Base-by-base conservation (phyloP, 2,888 invertebrate genomes). In the Drosophila bunnanda region DNA sequence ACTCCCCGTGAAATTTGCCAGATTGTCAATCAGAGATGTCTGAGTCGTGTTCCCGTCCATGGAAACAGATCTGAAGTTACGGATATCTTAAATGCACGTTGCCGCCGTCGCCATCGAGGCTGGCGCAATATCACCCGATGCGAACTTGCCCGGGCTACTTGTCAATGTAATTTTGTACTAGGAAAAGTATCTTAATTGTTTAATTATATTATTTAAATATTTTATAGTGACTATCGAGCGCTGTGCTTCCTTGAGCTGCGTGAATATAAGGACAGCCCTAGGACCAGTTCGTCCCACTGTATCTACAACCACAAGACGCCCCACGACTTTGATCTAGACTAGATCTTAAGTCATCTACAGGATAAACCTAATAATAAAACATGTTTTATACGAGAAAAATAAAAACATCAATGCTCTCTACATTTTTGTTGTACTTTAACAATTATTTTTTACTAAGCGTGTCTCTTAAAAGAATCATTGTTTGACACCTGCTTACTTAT, bases 91-190 rank as follows among this genome's bases (percentile, higher is more conserved):
- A 89, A 86, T 39, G 9, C 3, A 4, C 28, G 44, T 8, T 89
- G 88, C 10, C 68, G 80, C 0, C 25, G 4, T 0, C 0, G 2
- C 1, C 6, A 22, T n/a, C n/a, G 28, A 2, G 30, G 8, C 3
- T 89, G 89, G 89, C 68, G 38, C 2, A 44, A 70, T 43, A 28
- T 89, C 0, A 44, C 75, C 6, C 77, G 74, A 6, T 86, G 88
- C 44, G 67, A 89, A 41, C 13, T 86, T 41, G 41, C 71, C 12
- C 25, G 58, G 0, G 80, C 68, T 4, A 44, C 68, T 38, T 86
- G 86, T 7, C 28, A 50, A 41, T 61, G 88, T 88, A 50, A 75
- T 25, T 25, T 25, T 25, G 4, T 25, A 25, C n/a, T n/a, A 25
- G 3, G 9, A 13, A 10, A 34, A 15, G 5, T 43, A 28, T 70